phyloP scores from a whole-genome alignment of 2,113 vertebrate species.

The Hystrix brachyura region DNA sequence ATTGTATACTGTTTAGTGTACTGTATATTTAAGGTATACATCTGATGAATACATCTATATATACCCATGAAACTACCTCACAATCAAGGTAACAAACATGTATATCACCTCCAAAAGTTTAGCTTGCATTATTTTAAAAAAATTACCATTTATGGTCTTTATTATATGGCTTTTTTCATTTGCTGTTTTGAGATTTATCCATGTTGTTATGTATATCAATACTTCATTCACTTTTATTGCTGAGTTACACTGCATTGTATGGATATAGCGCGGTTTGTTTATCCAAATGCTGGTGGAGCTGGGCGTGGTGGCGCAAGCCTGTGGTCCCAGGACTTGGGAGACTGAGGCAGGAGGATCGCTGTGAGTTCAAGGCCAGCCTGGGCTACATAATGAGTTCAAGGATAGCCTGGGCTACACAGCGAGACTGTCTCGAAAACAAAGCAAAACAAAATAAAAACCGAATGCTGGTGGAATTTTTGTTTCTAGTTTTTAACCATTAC shows the following conservation, averaged over 20 bases:
- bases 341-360: not conserved
- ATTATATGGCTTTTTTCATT: slow-evolving; percentile 5
- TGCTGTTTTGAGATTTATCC: slow-evolving; percentile 29
- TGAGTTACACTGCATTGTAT: not conserved
- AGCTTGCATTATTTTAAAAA: slow-evolving; percentile 29
- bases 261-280: slow-evolving; percentile 16
- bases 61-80: not conserved
- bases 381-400: not conserved
- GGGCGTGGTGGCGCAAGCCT: not conserved
- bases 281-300: slow-evolving; percentile 22
- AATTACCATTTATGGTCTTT: not conserved
- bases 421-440: not conserved
- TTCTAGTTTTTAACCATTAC: not conserved
- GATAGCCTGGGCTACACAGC: not conserved
- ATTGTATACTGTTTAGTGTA: not conserved
- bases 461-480: not conserved
- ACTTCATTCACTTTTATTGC: slow-evolving; percentile 41
- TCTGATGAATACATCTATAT: not conserved
- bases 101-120: not conserved
- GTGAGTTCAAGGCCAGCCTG: not conserved
- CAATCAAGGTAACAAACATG: not conserved
- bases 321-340: not conserved
- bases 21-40: slow-evolving; percentile 1
- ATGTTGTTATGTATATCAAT: not conserved
- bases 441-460: not conserved